Percentiles rank a stretch among this genome's conserved stretches.
Conservation (phyloP, 2,888 invertebrate genomes). For the Drosophila nr. perissopoda region DNA sequence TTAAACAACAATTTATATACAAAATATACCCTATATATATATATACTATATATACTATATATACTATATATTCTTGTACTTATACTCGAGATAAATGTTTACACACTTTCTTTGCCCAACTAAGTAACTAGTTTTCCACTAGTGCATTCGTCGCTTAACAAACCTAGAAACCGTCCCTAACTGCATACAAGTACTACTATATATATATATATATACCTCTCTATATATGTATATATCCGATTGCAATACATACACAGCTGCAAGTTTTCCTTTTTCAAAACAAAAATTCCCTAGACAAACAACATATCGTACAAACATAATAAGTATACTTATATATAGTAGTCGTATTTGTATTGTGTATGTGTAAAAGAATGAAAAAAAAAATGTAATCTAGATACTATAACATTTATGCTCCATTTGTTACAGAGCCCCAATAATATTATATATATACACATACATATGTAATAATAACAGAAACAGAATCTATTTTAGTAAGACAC, state of each 20-base stretch:
- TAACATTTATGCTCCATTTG: constrained; percentile 37
- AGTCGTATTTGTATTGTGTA: constrained; percentile 51
- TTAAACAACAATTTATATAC: constrained; percentile 25
- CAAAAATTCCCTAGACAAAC: constrained; percentile 76
- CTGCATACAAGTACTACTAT: constrained; percentile 52
- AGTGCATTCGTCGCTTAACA: constrained; percentile 76
- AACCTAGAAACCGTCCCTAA: constrained; percentile 79
- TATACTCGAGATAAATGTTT: constrained; percentile 57
- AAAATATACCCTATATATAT: constrained; percentile 15
- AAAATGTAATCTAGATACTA: constrained; percentile 26
- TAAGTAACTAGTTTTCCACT: constrained; percentile 64
- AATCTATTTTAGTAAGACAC: constrained; percentile 70
- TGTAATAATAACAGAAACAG: constrained; percentile 35
- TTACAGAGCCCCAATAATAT: constrained; percentile 50
- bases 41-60: constrained; percentile 23
- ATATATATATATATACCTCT: background rate
- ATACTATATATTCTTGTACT: constrained; percentile 69
- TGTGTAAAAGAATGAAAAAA: constrained; percentile 19
- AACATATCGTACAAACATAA: constrained; percentile 84
- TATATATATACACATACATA: constrained; percentile 48
- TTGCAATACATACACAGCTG: constrained; percentile 36
- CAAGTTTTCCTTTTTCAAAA: constrained; percentile 43
- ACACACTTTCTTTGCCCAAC: constrained; percentile 64
- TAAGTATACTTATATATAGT: constrained; percentile 45
- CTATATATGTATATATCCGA: constrained; percentile 39